Evolutionary conservation across 2,888 invertebrate genomes (phyloP).

Genomic region (Lumbricus terrestris): DNA sequence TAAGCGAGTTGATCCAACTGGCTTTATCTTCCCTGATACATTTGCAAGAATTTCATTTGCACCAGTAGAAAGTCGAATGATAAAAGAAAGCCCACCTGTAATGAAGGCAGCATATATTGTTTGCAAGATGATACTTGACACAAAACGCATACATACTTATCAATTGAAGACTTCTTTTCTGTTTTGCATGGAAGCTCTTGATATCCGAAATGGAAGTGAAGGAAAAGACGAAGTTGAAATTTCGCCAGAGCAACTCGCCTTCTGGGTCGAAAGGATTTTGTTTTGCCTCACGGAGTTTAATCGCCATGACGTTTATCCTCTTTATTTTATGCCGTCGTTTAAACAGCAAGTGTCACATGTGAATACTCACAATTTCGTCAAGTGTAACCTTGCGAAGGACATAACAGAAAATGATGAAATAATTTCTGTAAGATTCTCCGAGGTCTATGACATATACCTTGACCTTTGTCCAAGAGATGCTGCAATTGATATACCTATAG

Average conservation of each 20-base stretch:
- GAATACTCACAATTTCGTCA: neutral
- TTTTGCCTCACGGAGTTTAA: neutral
- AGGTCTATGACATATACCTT: neutral
- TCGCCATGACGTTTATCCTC: neutral
- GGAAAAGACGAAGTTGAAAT: neutral
- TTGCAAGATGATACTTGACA: neutral
- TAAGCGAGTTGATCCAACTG: neutral
- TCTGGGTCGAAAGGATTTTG: neutral
- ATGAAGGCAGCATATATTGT: neutral
- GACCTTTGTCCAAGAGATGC: neutral
- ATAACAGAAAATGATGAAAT: too few relatives aligned
- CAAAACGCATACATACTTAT: too few relatives aligned
- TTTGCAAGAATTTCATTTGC: neutral
- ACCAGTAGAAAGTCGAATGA: neutral
- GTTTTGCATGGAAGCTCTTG: neutral
- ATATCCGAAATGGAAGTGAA: neutral
- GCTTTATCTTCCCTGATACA: neutral
- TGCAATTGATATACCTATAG: neutral
- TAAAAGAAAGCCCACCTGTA: neutral
- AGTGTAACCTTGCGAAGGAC: neutral
- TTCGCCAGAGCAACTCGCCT: neutral
- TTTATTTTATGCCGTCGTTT: neutral
- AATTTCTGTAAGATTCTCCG: neutral
- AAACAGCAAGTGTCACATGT: neutral
- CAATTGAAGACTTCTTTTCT: neutral